These are phyloP conservation scores for Addax nasomaculatus DNA, from an alignment of 2,113 vertebrate genomes.

Conservation along the genomic window DNA sequence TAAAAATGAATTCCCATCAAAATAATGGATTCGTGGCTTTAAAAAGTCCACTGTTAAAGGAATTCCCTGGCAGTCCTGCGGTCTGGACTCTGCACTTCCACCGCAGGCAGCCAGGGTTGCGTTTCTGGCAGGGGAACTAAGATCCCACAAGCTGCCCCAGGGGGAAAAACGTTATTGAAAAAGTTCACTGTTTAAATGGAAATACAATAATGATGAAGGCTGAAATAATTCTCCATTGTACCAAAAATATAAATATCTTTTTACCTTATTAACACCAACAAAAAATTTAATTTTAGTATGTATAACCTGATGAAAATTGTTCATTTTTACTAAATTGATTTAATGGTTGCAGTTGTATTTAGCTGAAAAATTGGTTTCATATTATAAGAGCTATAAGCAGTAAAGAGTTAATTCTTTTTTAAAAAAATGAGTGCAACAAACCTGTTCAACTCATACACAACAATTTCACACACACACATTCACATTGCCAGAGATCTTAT, in stretches of 20 bases:
- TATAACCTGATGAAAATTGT: neutral
- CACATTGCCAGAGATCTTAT: neutral
- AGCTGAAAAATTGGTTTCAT: neutral
- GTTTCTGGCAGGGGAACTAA: neutral
- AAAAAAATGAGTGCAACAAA: neutral
- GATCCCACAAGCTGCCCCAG: neutral
- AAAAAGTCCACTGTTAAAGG: neutral
- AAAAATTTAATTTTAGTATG: neutral
- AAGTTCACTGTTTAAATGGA: neutral
- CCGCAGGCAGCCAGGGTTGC: neutral
- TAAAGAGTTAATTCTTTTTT: neutral
- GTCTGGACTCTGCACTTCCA: neutral
- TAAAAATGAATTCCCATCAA: neutral
- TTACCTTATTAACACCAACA: neutral
- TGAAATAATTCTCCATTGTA: neutral
- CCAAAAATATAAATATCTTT: neutral
- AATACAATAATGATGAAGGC: neutral
- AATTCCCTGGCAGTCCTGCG: neutral
- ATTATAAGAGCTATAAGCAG: neutral
- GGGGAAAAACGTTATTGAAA: neutral
- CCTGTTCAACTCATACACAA: neutral
- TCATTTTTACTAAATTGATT: neutral
- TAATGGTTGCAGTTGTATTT: neutral
- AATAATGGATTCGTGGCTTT: neutral
- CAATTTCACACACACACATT: neutral